Conservation (phyloP, 2,888 invertebrate genomes). For the Caenorhabditis parvicauda region DNA sequence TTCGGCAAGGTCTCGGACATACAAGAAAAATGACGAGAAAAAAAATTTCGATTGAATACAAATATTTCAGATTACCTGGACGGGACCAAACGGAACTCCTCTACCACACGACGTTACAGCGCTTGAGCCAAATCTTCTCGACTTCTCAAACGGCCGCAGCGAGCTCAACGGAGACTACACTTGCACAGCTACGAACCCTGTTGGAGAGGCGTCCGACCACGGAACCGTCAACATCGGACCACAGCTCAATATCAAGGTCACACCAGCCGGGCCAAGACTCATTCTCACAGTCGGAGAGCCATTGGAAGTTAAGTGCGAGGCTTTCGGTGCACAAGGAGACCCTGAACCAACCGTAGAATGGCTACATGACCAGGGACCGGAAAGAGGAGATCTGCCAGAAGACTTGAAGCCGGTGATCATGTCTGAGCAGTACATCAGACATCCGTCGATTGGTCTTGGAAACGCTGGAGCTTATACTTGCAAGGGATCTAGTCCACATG, state of each 20-base stretch:
- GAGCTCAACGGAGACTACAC: slow-evolving; percentile 55
- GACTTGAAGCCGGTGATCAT: slow-evolving; percentile 61
- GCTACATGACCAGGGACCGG: slow-evolving; percentile 57
- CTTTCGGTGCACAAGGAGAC: slow-evolving; percentile 52
- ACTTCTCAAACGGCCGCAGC: slow-evolving; percentile 45
- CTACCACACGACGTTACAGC: slow-evolving; percentile 60
- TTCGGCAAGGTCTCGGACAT: background rate
- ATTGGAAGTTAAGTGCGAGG: slow-evolving; percentile 56
- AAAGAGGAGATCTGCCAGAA: slow-evolving; percentile 61
- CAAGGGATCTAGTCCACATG: slow-evolving; percentile 63
- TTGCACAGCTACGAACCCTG: slow-evolving; percentile 52
- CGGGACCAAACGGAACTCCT: slow-evolving; percentile 54
- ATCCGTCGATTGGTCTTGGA: slow-evolving; percentile 55
- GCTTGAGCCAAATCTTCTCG: slow-evolving; percentile 53
- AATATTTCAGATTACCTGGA: slow-evolving; percentile 51
- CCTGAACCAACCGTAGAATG: slow-evolving; percentile 61
- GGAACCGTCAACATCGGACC: slow-evolving; percentile 56
- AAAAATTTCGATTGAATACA: background rate
- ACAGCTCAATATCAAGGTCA: slow-evolving; percentile 46
- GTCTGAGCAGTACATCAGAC: slow-evolving; percentile 59
- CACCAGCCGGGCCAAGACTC: slow-evolving; percentile 51
- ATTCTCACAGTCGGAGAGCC: slow-evolving; percentile 59
- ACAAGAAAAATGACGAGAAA: background rate
- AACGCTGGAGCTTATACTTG: slow-evolving; percentile 65
- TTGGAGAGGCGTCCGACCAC: slow-evolving; percentile 54